Percentiles rank a stretch among this genome's conserved stretches.
Evolutionary conservation across 2,113 vertebrate genomes (phyloP).

Genomic region (Bagarius yarrelli): DNA sequence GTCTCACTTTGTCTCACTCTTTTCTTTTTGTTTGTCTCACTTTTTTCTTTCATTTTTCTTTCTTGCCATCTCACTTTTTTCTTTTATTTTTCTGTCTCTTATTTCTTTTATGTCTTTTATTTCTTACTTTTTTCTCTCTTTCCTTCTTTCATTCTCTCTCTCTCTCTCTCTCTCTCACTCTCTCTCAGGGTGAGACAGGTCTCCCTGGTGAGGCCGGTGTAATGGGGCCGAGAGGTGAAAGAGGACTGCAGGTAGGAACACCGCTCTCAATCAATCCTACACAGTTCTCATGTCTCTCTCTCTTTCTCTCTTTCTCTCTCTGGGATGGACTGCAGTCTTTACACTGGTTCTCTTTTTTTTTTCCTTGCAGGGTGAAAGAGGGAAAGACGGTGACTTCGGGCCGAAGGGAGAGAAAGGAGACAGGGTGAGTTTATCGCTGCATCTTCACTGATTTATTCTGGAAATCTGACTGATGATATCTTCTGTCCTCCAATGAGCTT

Average conservation of each 20-base stretch:
- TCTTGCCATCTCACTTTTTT: background rate
- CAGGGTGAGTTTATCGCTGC: conserved; percentile 62
- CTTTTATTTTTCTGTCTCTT: background rate
- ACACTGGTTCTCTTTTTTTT: background rate
- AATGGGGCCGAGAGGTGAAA: conserved; percentile 67
- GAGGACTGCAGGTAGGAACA: conserved; percentile 51
- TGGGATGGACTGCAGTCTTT: background rate
- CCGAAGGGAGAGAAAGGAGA: conserved; percentile 74
- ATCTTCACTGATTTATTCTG: background rate
- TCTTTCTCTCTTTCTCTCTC: too few relatives aligned
- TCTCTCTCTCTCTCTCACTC: background rate
- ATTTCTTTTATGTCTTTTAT: too few relatives aligned
- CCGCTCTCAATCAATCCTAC: too few relatives aligned
- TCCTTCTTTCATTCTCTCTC: background rate
- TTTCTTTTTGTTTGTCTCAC: too few relatives aligned
- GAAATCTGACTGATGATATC: background rate
- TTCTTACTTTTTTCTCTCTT: too few relatives aligned
- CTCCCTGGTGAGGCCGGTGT: conserved; percentile 62
- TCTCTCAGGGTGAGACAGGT: conserved; percentile 69
- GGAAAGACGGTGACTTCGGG: conserved; percentile 63
- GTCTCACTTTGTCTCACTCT: too few relatives aligned
- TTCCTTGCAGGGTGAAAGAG: conserved; percentile 68
- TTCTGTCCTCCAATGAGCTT: background rate
- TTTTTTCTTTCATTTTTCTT: background rate
- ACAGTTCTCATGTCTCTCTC: too few relatives aligned